Base-by-base conservation (phyloP, 1,140 invertebrate genomes). In the Arion vulgaris region DNA sequence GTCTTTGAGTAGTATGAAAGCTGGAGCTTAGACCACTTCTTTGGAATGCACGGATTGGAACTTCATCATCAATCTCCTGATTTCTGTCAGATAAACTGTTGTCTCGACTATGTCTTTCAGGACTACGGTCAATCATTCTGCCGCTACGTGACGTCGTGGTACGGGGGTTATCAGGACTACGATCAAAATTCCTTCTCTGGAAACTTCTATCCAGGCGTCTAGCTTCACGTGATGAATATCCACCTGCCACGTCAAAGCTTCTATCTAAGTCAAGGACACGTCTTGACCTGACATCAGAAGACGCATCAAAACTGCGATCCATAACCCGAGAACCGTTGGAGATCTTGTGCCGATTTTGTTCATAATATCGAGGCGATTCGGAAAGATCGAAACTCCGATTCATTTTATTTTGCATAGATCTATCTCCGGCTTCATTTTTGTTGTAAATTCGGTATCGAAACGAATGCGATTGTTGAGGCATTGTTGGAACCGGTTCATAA, bases 341-440 rank as follows among this genome's bases (percentile, higher is more conserved):
- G 1, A 49, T 15, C 17, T 28, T 7, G 15, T 45, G 5, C 13
- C n/a, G 38, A 28, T 49, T 28, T 36, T 38, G 38, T 36, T 71
- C 69, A 19, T 36, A 71, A 13, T 39, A 71, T 7, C 69, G 5
- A 5, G 69, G 32, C 15, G 38, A 71, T 9, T 74, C 72, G 5
- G 72, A 74, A 41, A 74, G 7, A 49, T 74, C 72, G 39, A 74
- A 74, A 28, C 72, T 74, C 1, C 72, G 38, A 41, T 74, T 74
- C 38, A 74, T 36, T 28, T 39, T 36, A n/a, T n/a, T 39, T 19
- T 15, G 72, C 38, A 28, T 15, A 17, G 19, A 49, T 28, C n/a
- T 41, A 15, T 49, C 28, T 28, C 72, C 41, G 39, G 11, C n/a
- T 74, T 74, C 72, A 28, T 45, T 15, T 13, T 13, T 41, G 41